phyloP scores from a whole-genome alignment of 2,797 vertebrate species.

The Gallirallus australis region DNA sequence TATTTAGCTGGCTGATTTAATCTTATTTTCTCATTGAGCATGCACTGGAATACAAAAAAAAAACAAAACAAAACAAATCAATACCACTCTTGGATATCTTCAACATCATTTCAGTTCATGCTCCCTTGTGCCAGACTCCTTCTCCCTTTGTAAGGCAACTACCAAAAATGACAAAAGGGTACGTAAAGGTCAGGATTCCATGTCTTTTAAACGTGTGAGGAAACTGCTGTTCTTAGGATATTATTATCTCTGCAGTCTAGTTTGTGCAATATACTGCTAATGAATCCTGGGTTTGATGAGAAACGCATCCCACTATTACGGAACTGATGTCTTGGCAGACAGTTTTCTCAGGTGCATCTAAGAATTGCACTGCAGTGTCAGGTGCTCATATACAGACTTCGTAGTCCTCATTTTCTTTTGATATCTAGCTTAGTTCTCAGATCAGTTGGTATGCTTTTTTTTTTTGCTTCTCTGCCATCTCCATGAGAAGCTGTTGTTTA shows the following conservation, averaged over 20 bases:
- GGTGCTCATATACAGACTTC: not conserved
- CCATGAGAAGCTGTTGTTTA: not conserved
- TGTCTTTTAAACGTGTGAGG: not conserved
- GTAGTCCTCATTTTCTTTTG: not conserved
- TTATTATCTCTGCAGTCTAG: not conserved
- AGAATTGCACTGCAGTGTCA: not conserved
- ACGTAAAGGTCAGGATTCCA: not conserved
- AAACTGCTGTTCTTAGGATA: not conserved
- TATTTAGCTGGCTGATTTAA: constrained; percentile 43
- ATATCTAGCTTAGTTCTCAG: not conserved
- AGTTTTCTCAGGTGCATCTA: not conserved
- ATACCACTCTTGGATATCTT: constrained; percentile 13
- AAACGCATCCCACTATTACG: accelerated
- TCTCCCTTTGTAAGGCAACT: not conserved
- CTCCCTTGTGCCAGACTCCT: not conserved
- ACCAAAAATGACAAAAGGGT: not conserved
- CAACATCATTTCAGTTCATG: not conserved
- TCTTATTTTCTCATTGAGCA: constrained; percentile 39
- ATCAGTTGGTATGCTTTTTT: not conserved
- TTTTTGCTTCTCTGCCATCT: not conserved
- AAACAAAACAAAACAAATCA: not conserved
- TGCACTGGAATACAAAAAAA: constrained; percentile 37
- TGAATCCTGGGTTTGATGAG: not conserved
- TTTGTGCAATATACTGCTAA: not conserved
- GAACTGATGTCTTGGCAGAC: not conserved